phyloP scores from a whole-genome alignment of 2,797 vertebrate genomes.

The Darevskia mixta region DNA sequence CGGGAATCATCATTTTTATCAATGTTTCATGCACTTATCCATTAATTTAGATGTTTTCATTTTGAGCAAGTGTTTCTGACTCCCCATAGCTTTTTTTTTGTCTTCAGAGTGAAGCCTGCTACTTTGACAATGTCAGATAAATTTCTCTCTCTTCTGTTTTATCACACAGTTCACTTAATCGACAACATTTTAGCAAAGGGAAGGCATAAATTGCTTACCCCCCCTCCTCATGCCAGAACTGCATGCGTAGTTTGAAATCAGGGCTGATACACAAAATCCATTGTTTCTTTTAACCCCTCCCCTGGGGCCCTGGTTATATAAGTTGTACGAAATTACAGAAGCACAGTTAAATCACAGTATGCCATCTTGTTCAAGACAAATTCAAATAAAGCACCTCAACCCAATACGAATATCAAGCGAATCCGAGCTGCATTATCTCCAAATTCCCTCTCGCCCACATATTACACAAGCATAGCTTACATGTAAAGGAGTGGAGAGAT shows the following conservation, averaged over 20 bases:
- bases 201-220: neutral
- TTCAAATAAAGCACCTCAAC: neutral
- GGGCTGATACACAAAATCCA: neutral
- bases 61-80: slow-evolving; percentile 8
- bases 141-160: neutral
- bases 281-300: neutral
- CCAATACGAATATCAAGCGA: neutral
- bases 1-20: neutral
- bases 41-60: slow-evolving; percentile 27
- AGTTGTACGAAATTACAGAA: neutral
- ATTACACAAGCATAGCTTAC: neutral
- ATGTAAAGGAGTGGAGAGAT: neutral
- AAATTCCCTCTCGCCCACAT: neutral
- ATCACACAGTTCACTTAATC: slow-evolving; percentile 6
- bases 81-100: neutral
- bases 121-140: neutral
- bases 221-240: neutral
- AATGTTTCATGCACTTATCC: neutral
- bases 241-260: neutral
- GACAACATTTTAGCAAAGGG: neutral
- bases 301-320: too few species aligned
- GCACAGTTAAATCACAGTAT: neutral
- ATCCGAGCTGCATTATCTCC: neutral
- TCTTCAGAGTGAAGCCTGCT: neutral
- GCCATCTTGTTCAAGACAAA: neutral